These are phyloP conservation scores for Vespertilio murinus DNA, from an alignment of 2,797 vertebrate species.

Conservation along the genomic window DNA sequence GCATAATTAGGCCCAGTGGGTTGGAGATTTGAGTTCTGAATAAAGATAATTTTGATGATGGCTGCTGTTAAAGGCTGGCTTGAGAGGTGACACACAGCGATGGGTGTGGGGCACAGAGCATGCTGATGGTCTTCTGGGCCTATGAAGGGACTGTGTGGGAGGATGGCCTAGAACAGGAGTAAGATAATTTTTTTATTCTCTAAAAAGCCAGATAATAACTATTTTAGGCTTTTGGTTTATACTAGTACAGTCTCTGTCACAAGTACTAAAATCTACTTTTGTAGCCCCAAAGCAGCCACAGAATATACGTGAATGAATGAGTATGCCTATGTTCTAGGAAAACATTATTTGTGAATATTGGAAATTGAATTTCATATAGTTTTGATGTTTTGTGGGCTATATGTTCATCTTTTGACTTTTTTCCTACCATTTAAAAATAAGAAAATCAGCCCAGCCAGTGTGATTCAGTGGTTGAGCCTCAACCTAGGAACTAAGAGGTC, in stretches of 20 bases:
- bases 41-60: background rate
- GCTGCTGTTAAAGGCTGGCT: background rate
- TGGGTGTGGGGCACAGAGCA: background rate
- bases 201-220: background rate
- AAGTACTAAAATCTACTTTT: background rate
- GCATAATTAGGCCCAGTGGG: background rate
- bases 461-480: too few species aligned
- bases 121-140: too few species aligned
- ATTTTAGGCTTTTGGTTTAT: background rate
- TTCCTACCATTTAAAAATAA: background rate
- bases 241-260: background rate
- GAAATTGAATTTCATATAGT: background rate
- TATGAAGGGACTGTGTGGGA: background rate
- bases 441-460: background rate
- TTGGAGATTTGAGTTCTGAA: conserved; percentile 8
- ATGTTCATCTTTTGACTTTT: background rate
- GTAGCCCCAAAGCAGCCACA: background rate
- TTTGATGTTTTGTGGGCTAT: background rate
- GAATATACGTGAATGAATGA: background rate
- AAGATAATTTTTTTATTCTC: background rate
- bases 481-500: too few species aligned
- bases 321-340: background rate
- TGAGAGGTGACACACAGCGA: background rate
- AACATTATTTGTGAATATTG: background rate
- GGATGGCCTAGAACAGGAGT: background rate